Conservation (phyloP, 2,113 vertebrate species). For the Nothobranchius kuhntae region DNA sequence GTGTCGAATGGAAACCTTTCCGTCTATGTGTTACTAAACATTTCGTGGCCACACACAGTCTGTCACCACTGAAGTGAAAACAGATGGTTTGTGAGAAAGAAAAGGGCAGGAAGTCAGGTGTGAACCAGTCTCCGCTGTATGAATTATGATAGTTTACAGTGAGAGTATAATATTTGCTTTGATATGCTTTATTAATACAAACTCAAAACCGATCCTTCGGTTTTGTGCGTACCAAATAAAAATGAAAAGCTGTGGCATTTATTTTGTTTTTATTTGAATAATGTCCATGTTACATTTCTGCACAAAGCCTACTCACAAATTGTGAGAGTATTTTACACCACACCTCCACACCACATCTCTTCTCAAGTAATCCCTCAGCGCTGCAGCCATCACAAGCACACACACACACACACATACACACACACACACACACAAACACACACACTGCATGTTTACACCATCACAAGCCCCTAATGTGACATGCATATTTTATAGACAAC, state of each 20-base stretch:
- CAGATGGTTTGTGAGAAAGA: background rate
- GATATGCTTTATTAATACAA: slow-evolving; percentile 1
- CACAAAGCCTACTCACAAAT: slow-evolving; percentile 19
- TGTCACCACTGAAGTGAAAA: background rate
- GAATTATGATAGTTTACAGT: slow-evolving; percentile 9
- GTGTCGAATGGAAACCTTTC: slow-evolving; percentile 9
- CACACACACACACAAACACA: too few relatives aligned
- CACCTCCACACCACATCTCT: slow-evolving; percentile 20
- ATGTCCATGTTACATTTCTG: slow-evolving; percentile 16
- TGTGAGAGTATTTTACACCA: slow-evolving; percentile 30
- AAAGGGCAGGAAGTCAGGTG: slow-evolving; percentile 2
- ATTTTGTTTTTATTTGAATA: slow-evolving; percentile 32
- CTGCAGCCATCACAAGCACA: slow-evolving; percentile 14
- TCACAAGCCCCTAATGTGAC: slow-evolving; percentile 45
- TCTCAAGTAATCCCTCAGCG: slow-evolving; percentile 33
- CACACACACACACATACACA: too few relatives aligned
- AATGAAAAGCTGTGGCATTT: slow-evolving; percentile 10
- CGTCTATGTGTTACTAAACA: slow-evolving; percentile 6
- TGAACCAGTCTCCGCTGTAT: background rate
- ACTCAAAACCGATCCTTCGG: background rate
- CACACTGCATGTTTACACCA: slow-evolving; percentile 15
- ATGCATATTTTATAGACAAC: slow-evolving; percentile 80
- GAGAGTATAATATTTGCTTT: slow-evolving; percentile 11
- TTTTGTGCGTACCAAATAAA: slow-evolving; percentile 1
- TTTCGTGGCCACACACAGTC: slow-evolving; percentile 13